Evolutionary conservation across 2,113 vertebrate genomes (phyloP).

Genomic region (Pachypanchax playfairii): DNA sequence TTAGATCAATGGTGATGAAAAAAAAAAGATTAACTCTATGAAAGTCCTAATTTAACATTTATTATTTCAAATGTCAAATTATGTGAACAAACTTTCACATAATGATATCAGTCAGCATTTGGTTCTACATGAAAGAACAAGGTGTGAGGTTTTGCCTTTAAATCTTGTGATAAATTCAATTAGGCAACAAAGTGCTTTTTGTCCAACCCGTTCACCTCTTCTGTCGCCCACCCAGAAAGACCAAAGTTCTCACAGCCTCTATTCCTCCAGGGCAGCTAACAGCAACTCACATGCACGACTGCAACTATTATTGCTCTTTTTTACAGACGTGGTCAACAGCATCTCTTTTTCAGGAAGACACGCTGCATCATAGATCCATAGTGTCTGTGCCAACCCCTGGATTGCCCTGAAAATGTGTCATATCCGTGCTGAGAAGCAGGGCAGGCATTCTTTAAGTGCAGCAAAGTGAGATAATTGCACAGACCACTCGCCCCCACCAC

Average conservation of each 20-base stretch:
- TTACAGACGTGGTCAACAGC: conserved; percentile 22
- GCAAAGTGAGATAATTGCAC: conserved; percentile 67
- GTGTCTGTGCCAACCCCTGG: conserved; percentile 20
- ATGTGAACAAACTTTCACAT: no score
- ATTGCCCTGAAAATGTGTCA: conserved; percentile 57
- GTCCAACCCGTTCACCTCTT: conserved; percentile 23
- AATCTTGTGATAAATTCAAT: conserved; percentile 47
- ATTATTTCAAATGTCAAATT: no score
- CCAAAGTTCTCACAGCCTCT: conserved; percentile 26
- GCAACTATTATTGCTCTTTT: conserved; percentile 24
- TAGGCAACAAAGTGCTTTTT: conserved; percentile 28
- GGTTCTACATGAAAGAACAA: background rate
- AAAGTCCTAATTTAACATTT: no score
- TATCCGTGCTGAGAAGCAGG: conserved; percentile 72
- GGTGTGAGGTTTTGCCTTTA: background rate
- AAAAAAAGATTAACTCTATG: no score
- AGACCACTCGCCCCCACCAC: conserved; percentile 9
- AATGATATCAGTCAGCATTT: background rate
- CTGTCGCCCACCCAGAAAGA: conserved; percentile 45
- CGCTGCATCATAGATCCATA: conserved; percentile 25
- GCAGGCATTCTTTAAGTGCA: conserved; percentile 69
- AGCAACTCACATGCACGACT: conserved; percentile 6
- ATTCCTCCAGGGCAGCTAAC: conserved; percentile 27
- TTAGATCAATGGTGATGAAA: no score
- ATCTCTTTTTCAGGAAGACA: conserved; percentile 8